Evolutionary conservation across 37 sponge, comb jelly and placozoan genomes (phyloP).

Genomic region (Sycon ciliatum): DNA sequence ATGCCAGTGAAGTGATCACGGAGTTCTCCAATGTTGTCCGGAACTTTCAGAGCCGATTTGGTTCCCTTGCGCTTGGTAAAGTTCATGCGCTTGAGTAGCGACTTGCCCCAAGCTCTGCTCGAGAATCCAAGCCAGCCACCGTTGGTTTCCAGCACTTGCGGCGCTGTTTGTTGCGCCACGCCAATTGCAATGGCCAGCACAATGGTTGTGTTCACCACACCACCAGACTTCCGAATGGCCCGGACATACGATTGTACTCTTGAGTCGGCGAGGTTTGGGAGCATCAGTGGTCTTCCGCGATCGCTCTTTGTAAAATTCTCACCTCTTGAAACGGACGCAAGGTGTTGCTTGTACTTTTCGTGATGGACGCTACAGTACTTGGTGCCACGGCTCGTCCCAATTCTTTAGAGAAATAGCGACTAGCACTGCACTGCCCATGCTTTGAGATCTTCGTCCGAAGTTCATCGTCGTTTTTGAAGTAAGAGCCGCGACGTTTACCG

Average conservation of each 20-base stretch:
- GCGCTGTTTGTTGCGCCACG: constrained; percentile 16
- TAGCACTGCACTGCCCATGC: not conserved
- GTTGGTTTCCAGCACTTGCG: not conserved
- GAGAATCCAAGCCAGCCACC: constrained; percentile 32
- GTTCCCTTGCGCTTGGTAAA: constrained; percentile 28
- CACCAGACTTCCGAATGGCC: constrained; percentile 25
- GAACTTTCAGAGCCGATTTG: no score
- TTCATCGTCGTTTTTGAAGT: no score
- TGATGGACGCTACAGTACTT: not conserved
- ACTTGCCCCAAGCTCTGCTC: constrained; percentile 36
- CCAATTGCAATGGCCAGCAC: constrained; percentile 41
- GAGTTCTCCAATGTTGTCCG: no score
- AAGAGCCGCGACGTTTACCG: no score
- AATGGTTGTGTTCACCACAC: constrained; percentile 28
- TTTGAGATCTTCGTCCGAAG: constrained; percentile 2
- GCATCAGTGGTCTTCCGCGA: constrained; percentile 19
- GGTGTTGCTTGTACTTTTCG: not conserved
- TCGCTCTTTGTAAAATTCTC: not conserved
- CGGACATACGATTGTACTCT: constrained; percentile 28
- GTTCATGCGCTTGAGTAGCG: constrained; percentile 25
- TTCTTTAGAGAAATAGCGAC: constrained; percentile 1
- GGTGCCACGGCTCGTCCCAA: not conserved
- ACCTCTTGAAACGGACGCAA: not conserved
- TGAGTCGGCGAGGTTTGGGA: constrained; percentile 3
- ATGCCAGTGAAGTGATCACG: no score